These are phyloP conservation scores for Melikaiella ostensackeni DNA, from an alignment of 2,888 invertebrate genomes.

Conservation along the genomic window DNA sequence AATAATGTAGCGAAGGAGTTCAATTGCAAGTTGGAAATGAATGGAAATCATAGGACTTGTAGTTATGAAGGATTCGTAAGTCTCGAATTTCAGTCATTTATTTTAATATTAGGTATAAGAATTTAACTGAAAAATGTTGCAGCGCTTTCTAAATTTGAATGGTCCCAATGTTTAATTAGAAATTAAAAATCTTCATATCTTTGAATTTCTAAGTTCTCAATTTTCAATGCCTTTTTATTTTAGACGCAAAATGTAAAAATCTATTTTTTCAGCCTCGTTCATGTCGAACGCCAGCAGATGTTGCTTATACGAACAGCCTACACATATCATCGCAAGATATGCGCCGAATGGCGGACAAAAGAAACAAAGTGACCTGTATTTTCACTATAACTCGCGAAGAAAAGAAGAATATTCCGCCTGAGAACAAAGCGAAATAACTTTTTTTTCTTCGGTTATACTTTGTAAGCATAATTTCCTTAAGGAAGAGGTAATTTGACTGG, in stretches of 20 bases:
- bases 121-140: no score
- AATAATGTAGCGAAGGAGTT: conserved; percentile 54
- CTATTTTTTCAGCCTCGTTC: conserved; percentile 23
- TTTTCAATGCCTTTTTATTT: background rate
- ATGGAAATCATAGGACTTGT: conserved; percentile 34
- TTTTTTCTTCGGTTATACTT: background rate
- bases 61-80: conserved; percentile 52
- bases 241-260: background rate
- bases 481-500: background rate
- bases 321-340: conserved; percentile 42
- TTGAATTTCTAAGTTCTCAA: no score
- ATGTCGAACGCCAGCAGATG: conserved; percentile 36
- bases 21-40: conserved; percentile 56
- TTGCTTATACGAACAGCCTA: conserved; percentile 34
- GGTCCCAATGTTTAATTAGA: no score
- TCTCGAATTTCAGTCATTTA: background rate
- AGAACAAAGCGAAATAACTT: background rate
- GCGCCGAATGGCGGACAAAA: conserved; percentile 34
- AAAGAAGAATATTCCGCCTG: background rate
- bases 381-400: conserved; percentile 30
- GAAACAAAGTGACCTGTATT: conserved; percentile 40
- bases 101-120: background rate
- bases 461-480: background rate
- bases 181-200: no score
- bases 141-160: no score